Conservation (phyloP, 2,797 vertebrate genomes). For the Myotis vivesi region DNA sequence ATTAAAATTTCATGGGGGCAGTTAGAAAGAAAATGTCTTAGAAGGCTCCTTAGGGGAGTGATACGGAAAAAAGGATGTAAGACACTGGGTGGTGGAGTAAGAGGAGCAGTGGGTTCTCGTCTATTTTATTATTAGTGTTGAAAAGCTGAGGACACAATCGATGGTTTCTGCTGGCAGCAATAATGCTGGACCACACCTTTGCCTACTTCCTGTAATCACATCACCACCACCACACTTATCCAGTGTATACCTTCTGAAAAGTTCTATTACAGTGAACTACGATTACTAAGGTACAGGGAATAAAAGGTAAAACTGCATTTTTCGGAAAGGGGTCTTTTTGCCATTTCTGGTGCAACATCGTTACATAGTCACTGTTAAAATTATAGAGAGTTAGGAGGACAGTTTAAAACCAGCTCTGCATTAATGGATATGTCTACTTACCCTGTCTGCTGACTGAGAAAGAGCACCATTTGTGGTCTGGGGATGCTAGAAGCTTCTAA, state of each 20-base stretch:
- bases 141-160: conserved; percentile 16
- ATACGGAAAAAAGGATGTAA: neutral
- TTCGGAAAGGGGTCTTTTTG: neutral
- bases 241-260: neutral
- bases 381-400: neutral
- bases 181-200: neutral
- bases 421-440: neutral
- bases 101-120: neutral
- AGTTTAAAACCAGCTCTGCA: neutral
- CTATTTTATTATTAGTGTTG: neutral
- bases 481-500: neutral
- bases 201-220: neutral
- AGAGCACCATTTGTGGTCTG: neutral
- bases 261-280: neutral
- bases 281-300: neutral
- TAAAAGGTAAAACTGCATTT: neutral
- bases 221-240: neutral
- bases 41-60: neutral
- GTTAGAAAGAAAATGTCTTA: neutral
- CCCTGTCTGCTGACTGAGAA: neutral
- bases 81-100: neutral
- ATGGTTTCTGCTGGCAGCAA: neutral
- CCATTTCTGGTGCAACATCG: neutral
- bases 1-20: neutral
- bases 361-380: neutral